phyloP scores from a whole-genome alignment of 2,888 invertebrate species.

The Morinoia aosen region DNA sequence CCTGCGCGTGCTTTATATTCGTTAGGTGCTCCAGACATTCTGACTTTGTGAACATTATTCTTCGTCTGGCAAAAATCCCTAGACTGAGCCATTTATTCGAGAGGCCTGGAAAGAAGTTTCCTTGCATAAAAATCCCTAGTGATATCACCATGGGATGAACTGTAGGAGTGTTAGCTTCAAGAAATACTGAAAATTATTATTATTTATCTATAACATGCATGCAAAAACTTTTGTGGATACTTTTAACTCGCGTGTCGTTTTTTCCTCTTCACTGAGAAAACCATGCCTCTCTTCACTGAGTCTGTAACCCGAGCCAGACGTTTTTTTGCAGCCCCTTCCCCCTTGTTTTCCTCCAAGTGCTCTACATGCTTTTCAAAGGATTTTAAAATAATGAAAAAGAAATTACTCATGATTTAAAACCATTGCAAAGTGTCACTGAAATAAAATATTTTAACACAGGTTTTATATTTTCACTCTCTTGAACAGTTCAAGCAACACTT shows the following conservation, averaged over 20 bases:
- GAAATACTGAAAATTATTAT: too few species aligned
- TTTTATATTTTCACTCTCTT: not conserved
- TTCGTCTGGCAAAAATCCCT: not conserved
- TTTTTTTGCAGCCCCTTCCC: too few species aligned
- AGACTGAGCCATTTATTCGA: not conserved
- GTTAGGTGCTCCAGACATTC: not conserved
- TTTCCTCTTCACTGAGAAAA: not conserved
- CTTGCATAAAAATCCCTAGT: not conserved
- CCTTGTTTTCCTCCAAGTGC: too few species aligned
- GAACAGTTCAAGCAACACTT: not conserved
- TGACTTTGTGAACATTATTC: not conserved
- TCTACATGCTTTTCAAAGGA: too few species aligned
- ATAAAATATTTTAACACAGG: not conserved
- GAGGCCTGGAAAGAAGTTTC: not conserved
- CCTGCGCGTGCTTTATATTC: not conserved
- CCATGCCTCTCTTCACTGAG: not conserved
- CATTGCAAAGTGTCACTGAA: too few species aligned
- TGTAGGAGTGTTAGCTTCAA: not conserved
- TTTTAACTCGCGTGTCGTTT: not conserved
- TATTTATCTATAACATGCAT: too few species aligned
- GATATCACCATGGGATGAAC: not conserved
- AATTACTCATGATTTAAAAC: too few species aligned
- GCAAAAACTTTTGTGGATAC: too few species aligned
- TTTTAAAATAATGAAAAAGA: too few species aligned
- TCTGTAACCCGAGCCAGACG: not conserved